Evolutionary conservation across 2,113 vertebrate genomes (phyloP), one percentile per base, ranked within the genome.

Genomic region (Ictalurus furcatus): DNA sequence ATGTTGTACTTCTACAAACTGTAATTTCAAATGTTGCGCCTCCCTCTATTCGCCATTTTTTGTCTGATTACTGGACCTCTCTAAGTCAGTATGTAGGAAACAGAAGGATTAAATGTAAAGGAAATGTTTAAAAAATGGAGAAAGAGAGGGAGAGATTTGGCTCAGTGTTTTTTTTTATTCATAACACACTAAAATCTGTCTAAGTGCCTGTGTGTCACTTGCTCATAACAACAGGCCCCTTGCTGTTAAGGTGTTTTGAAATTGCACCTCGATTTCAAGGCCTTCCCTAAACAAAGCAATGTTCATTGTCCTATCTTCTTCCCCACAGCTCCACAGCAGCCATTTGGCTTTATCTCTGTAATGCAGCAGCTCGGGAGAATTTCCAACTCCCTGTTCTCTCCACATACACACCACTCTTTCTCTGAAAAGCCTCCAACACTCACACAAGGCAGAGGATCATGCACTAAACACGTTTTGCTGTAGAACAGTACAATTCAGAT

Each of bases 21-120:
- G 28, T 90, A 52, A 86, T 71, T 91, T 86, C 89, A 87, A 90
- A 86, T 87, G 91, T 71, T 87, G 79, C 90, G 48, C 5, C 4
- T n/a, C 25, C 76, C 28, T 54, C 48, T 86, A 90, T 78, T 84
- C 44, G 88, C 88, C 91, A 90, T 92, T 94, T 93, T 93, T 92
- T 91, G 89, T 89, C 91, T 92, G 52, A 73, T 91, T 84, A 89
- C 88, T 92, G 87, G 90, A 91, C 93, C 88, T 84, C 90, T 84
- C 17, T 71, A 84, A 90, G 93, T 87, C 90, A 91, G 92, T 92
- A 94, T 92, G 82, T 67, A 92, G 90, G 74, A 78, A 90, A 69
- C 88, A 90, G 80, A 90, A 90, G 88, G 63, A 84, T 89, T 92
- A 89, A 82, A 87, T 91, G 87, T 88, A 16, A 84, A 87, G 88